A percentile compares a stretch with the other conserved stretches of the same genome.
phyloP scores from a whole-genome alignment of 2,888 invertebrate species.

The Nasonovia ribisnigri region DNA sequence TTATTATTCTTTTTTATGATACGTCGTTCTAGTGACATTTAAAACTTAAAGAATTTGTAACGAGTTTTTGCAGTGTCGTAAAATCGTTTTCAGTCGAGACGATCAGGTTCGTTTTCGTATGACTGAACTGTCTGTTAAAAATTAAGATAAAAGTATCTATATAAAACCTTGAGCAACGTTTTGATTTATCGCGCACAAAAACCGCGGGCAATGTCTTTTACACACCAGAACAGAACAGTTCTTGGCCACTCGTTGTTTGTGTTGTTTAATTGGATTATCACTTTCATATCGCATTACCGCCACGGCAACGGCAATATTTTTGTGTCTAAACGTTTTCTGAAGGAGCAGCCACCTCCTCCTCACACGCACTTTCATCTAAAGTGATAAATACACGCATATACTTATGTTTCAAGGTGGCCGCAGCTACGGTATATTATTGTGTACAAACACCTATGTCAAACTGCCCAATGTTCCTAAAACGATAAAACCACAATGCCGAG shows the following conservation, averaged over 20 bases:
- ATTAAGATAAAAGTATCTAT: background rate
- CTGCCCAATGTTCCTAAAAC: conserved; percentile 29
- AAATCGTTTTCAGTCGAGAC: background rate
- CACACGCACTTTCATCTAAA: background rate
- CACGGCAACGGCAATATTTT: background rate
- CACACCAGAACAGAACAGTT: background rate
- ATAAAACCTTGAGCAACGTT: conserved; percentile 26
- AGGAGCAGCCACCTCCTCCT: background rate
- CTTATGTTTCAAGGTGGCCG: background rate
- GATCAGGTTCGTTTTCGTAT: conserved; percentile 15
- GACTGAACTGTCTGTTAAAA: background rate
- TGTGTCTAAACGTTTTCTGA: background rate
- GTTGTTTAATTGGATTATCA: conserved; percentile 54
- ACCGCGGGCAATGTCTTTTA: background rate
- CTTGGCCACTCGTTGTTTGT: background rate
- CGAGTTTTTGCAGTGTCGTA: conserved; percentile 17
- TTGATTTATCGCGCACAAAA: conserved; percentile 19
- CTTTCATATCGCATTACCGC: conserved; percentile 19
- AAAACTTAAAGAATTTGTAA: conserved; percentile 28
- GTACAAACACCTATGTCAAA: background rate
- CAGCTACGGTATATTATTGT: background rate
- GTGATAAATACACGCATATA: background rate
- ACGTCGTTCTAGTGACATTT: conserved; percentile 3
- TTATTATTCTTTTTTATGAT: background rate
- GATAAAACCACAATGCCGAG: conserved; percentile 40